Conservation (phyloP, 30 jellyfish, hydroid and myxozoan species). For the Aurelia sp. region DNA sequence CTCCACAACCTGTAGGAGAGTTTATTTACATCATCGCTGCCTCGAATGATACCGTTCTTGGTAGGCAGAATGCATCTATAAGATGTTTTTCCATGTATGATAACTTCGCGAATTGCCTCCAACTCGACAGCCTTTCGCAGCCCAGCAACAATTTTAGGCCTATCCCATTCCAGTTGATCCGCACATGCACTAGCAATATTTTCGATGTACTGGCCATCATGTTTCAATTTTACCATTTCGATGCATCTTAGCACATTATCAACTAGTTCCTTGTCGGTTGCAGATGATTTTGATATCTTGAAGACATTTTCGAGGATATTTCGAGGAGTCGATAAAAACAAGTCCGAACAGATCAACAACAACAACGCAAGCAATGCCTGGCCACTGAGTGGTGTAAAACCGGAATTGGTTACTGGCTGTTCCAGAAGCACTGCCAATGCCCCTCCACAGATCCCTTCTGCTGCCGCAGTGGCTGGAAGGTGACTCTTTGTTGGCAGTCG, state of each 20-base stretch:
- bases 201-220: slow-evolving; percentile 18
- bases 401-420: too few species aligned
- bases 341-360: too few species aligned
- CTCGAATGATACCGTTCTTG: slow-evolving; percentile 7
- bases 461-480: too few species aligned
- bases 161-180: neutral
- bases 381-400: too few species aligned
- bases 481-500: too few species aligned
- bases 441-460: too few species aligned
- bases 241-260: slow-evolving; percentile 14
- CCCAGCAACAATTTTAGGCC: neutral
- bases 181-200: slow-evolving; percentile 17
- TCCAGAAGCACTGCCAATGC: too few species aligned
- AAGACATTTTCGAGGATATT: slow-evolving; percentile 5
- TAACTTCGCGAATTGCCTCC: slow-evolving; percentile 22
- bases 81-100: slow-evolving; percentile 12
- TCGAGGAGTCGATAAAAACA: neutral
- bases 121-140: slow-evolving; percentile 16
- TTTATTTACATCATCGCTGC: slow-evolving; percentile 2
- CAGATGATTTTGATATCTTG: slow-evolving; percentile 8
- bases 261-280: slow-evolving; percentile 1
- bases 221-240: slow-evolving; percentile 22
- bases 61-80: slow-evolving; percentile 23
- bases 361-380: too few species aligned
- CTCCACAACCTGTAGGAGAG: slow-evolving; percentile 18